These are phyloP conservation scores for Heterohyrax brucei DNA, from an alignment of 2,797 vertebrate genomes.

Conservation along the genomic window DNA sequence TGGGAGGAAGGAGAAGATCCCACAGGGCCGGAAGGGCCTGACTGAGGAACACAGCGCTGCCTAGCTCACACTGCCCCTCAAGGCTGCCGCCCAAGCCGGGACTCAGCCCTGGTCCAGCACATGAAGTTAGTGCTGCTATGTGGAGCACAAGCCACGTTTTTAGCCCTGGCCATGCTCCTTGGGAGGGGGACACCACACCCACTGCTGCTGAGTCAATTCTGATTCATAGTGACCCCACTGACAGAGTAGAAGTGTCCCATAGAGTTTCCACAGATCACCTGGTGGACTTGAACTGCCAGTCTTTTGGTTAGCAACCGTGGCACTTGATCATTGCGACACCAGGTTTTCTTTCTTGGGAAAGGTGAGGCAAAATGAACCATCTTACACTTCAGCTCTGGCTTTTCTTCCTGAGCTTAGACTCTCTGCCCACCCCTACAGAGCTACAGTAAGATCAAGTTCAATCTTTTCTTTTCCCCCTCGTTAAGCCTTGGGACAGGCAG, in stretches of 20 bases:
- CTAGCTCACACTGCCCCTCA: background rate
- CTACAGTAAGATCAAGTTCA: background rate
- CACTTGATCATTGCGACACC: no score
- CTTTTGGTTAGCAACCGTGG: no score
- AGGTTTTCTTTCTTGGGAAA: background rate
- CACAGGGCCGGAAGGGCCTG: background rate
- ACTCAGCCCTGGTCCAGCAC: background rate
- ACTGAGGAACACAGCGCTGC: background rate
- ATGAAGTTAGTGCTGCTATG: background rate
- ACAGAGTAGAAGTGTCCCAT: no score
- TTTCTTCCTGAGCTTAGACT: background rate
- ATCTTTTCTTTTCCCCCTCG: background rate
- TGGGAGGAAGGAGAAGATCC: background rate
- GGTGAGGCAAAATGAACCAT: background rate
- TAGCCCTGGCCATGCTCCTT: background rate
- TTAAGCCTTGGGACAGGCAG: background rate
- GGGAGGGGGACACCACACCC: no score
- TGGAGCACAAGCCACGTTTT: background rate
- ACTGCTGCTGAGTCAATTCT: no score
- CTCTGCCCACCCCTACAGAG: background rate
- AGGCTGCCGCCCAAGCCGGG: no score
- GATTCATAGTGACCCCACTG: no score
- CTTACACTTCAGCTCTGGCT: background rate
- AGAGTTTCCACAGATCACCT: no score
- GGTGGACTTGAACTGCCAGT: no score